phyloP scores from a whole-genome alignment of 2,113 vertebrate species.

The Hippopotamus amphibius region DNA sequence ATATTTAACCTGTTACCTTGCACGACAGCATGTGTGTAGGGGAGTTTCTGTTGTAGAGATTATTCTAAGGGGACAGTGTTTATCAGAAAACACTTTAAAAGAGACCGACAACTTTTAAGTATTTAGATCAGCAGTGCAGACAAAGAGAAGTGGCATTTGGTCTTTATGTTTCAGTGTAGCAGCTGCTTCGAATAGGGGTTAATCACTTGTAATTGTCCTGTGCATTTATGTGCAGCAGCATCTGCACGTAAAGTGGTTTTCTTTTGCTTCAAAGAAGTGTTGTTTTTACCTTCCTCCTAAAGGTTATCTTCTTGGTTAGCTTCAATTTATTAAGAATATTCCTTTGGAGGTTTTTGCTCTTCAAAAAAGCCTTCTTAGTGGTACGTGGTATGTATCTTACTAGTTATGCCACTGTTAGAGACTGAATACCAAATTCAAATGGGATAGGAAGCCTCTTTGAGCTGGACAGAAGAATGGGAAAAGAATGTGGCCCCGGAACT shows the following conservation, averaged over 20 bases:
- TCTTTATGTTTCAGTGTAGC: background rate
- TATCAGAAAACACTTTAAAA: background rate
- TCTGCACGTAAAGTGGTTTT: background rate
- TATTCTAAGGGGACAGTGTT: background rate
- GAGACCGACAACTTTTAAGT: background rate
- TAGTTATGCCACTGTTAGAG: background rate
- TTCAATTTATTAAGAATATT: background rate
- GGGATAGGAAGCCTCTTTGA: background rate
- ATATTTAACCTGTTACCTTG: constrained; percentile 85
- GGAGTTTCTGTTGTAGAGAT: background rate
- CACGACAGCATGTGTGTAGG: constrained; percentile 73
- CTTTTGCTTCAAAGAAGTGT: background rate
- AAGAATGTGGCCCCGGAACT: background rate
- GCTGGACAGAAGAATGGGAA: background rate
- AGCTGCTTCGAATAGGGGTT: too few species aligned
- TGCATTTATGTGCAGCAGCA: background rate
- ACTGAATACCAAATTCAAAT: background rate
- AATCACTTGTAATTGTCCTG: background rate
- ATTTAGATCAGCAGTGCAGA: background rate
- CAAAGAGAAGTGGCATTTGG: background rate
- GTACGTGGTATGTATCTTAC: background rate
- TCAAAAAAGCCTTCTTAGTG: background rate
- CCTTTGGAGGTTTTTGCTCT: background rate
- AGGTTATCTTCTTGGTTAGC: background rate
- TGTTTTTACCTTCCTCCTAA: background rate